Evolutionary conservation across 2,797 vertebrate species (phyloP).

Genomic region (Bradypus variegatus): DNA sequence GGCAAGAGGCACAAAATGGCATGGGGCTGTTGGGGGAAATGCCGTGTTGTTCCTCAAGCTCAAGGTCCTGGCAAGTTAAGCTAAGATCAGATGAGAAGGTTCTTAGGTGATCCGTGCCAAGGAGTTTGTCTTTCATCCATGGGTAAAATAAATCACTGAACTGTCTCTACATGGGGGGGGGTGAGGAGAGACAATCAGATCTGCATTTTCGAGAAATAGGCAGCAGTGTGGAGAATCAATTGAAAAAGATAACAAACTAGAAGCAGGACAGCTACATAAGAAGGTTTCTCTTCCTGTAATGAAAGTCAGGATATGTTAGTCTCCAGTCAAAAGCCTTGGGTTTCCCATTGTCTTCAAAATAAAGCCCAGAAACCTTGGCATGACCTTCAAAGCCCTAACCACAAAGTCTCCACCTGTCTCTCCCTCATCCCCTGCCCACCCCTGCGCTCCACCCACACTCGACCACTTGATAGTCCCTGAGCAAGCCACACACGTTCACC

Average conservation of each 20-base stretch:
- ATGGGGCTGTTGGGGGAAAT: not conserved
- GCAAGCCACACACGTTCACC: rapidly evolving
- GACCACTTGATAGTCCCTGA: not conserved
- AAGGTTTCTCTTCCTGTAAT: not conserved
- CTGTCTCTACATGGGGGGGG: not conserved
- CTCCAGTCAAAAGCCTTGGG: not conserved
- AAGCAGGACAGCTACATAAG: not conserved
- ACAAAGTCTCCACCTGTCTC: not conserved
- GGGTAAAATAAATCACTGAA: not conserved
- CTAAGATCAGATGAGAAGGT: not conserved
- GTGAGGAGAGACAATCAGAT: not conserved
- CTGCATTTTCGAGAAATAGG: not conserved
- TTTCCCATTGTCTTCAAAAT: not conserved
- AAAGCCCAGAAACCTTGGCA: not conserved
- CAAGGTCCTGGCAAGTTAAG: not conserved
- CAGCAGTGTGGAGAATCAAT: not conserved
- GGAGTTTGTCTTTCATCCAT: not conserved
- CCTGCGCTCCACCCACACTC: not conserved
- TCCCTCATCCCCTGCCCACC: not conserved
- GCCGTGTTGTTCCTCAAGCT: not conserved
- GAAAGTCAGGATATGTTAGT: not conserved
- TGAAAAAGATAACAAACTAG: not conserved
- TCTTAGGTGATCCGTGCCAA: not conserved
- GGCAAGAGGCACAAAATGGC: not conserved
- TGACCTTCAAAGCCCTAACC: not conserved